Evolutionary conservation across 2,888 invertebrate species (phyloP).

Genomic region (Morpho helenor): DNA sequence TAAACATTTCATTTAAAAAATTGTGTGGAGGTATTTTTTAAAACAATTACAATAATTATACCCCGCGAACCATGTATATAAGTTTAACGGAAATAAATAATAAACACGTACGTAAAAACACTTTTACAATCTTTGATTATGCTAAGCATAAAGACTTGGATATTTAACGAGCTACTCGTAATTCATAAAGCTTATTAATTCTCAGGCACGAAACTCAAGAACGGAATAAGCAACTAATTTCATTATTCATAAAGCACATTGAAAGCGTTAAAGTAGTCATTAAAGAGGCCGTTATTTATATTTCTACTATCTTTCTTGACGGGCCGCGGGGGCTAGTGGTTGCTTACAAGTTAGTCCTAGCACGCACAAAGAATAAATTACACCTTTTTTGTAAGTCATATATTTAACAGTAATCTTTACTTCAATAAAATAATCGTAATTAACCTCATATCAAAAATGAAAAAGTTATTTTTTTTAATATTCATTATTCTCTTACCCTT

Average conservation of each 20-base stretch:
- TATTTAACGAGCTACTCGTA: slow-evolving; percentile 54
- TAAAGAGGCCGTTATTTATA: slow-evolving; percentile 69
- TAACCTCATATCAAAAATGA: too few species aligned
- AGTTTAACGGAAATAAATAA: slow-evolving; percentile 8
- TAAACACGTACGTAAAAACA: slow-evolving; percentile 18
- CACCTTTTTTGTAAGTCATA: too few species aligned
- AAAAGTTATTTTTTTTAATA: too few species aligned
- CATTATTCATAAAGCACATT: slow-evolving; percentile 79
- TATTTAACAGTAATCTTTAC: too few species aligned
- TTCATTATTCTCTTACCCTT: too few species aligned
- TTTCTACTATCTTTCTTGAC: slow-evolving; percentile 71
- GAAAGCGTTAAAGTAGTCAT: slow-evolving; percentile 77
- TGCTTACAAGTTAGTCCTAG: slow-evolving; percentile 47
- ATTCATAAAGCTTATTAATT: slow-evolving; percentile 68
- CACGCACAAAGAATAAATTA: neutral
- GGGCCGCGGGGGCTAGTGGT: slow-evolving; percentile 60
- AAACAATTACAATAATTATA: too few species aligned
- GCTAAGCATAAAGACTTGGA: slow-evolving; percentile 37
- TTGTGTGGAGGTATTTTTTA: too few species aligned
- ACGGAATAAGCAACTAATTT: slow-evolving; percentile 76
- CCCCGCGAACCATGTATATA: too few species aligned
- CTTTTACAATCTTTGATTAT: slow-evolving; percentile 46
- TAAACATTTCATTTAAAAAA: too few species aligned
- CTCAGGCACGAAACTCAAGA: slow-evolving; percentile 65
- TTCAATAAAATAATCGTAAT: too few species aligned